A percentile compares a stretch with the other conserved stretches of the same genome.
phyloP scores from a whole-genome alignment of 2,113 vertebrate genomes.

The Vicugna pacos region DNA sequence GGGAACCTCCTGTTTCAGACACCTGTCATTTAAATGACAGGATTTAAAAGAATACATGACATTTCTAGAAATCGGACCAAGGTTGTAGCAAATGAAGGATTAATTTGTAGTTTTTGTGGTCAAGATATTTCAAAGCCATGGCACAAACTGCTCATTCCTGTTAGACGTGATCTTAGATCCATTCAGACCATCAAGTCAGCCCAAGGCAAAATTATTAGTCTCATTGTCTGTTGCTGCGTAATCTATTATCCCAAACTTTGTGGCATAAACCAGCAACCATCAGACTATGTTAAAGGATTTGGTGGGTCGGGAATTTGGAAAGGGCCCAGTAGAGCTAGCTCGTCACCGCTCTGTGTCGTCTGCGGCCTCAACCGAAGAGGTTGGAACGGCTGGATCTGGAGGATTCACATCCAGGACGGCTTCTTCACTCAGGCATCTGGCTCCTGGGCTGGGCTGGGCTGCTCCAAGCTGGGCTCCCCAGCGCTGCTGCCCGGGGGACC shows the following conservation, averaged over 20 bases:
- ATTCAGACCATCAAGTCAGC: not conserved
- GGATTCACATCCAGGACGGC: not conserved
- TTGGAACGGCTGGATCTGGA: not conserved
- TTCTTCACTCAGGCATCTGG: not conserved
- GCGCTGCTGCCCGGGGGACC: not conserved
- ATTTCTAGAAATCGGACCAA: not conserved
- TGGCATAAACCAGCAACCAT: not conserved
- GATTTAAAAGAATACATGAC: constrained; percentile 21
- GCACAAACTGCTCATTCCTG: not conserved
- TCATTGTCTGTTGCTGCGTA: not conserved
- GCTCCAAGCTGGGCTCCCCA: too few species aligned
- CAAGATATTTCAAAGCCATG: not conserved
- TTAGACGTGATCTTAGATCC: not conserved
- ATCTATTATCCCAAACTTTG: not conserved
- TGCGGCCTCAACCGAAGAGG: not conserved
- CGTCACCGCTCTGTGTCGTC: not conserved
- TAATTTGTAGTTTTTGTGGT: not conserved
- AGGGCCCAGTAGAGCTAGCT: not conserved
- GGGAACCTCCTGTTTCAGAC: not conserved
- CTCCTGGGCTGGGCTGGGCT: not conserved
- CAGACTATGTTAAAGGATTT: not conserved
- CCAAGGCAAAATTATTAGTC: not conserved
- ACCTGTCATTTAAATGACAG: not conserved
- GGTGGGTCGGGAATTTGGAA: not conserved
- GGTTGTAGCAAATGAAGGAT: not conserved